Evolutionary conservation across 2,888 invertebrate species (phyloP), one percentile per base, ranked within the genome.

Genomic region (Andricus quercusramuli): DNA sequence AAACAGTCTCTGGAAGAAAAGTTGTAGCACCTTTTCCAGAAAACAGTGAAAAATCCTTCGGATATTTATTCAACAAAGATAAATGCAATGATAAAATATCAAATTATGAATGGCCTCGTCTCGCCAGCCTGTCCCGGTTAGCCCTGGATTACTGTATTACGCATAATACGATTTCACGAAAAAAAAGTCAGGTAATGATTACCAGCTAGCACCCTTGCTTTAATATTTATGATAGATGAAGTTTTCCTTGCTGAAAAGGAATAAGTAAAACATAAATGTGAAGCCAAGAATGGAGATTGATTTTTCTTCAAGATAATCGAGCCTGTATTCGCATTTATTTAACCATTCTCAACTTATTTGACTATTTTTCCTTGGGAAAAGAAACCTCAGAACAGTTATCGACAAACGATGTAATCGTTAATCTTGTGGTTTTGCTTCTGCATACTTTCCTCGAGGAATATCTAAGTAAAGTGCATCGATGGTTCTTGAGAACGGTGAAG

Each of bases 381-480:
- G 47, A 51, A 37, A 56, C 32, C 56, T 56, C 20, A 74, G 32
- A 74, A 56, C 74, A 74, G 5, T 74, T 56, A 74, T 74, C 74
- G 74, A 74, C 56, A 56, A 56, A 74, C 32, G 74, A 56, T 74
- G 32, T 56, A 47, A 29, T 74, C 74, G 74, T 74, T 74, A 74
- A 74, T 74, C 74, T 74, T 74, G 56, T 56, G 56, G 74, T 15
- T 74, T 32, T 74, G 32, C 29, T 25, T 74, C 20, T 74, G 74
- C 56, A 74, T 74, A 74, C 74, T 56, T 74, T 74, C 11, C 51
- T 13, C 20, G 13, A 32, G n/a, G 51, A 74, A 74, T 74, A 74
- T 74, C 74, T 56, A 29, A 56, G 74, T n/a, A 29, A 74, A 74
- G 56, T 74, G 74, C 74, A 74, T 74, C 51, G 56, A 74, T 74